These are phyloP conservation scores for Pseudomyrmex sp. DNA, from an alignment of 1,140 invertebrate species.

Conservation along the genomic window DNA sequence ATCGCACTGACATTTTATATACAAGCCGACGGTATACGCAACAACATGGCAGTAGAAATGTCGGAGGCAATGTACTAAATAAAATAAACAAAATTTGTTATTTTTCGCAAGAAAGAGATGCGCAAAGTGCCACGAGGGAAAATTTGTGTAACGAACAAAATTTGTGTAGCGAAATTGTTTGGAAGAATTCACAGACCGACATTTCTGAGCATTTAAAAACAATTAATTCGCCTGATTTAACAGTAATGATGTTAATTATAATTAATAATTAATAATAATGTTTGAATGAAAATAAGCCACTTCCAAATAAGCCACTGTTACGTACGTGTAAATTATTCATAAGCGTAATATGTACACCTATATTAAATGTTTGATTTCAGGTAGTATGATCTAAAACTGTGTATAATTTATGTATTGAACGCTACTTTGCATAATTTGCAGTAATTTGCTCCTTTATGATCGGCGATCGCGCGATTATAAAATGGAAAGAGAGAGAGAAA, in stretches of 20 bases:
- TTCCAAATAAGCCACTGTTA: conserved; percentile 13
- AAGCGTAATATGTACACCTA: not conserved
- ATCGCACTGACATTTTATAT: conserved; percentile 19
- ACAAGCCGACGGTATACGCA: not conserved
- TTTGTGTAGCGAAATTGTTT: conserved; percentile 6
- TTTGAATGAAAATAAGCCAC: conserved; percentile 2
- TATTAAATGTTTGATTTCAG: conserved; percentile 2
- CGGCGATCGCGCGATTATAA: not conserved
- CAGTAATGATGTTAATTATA: conserved; percentile 7
- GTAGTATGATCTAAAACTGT: not conserved
- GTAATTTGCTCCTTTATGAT: conserved; percentile 18
- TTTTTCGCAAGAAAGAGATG: too few relatives aligned
- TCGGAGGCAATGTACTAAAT: not conserved
- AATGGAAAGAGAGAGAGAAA: not conserved
- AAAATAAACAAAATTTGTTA: conserved; percentile 39
- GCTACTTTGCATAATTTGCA: not conserved
- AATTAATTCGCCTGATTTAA: not conserved
- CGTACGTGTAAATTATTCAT: not conserved
- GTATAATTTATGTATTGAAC: conserved; percentile 22
- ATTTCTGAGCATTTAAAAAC: not conserved
- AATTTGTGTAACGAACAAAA: not conserved
- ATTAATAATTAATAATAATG: conserved; percentile 15
- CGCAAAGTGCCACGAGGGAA: not conserved
- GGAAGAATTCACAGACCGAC: not conserved
- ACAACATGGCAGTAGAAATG: not conserved